These are phyloP conservation scores for Emydoidea blandingii DNA, from an alignment of 2,797 vertebrate genomes.

Conservation along the genomic window DNA sequence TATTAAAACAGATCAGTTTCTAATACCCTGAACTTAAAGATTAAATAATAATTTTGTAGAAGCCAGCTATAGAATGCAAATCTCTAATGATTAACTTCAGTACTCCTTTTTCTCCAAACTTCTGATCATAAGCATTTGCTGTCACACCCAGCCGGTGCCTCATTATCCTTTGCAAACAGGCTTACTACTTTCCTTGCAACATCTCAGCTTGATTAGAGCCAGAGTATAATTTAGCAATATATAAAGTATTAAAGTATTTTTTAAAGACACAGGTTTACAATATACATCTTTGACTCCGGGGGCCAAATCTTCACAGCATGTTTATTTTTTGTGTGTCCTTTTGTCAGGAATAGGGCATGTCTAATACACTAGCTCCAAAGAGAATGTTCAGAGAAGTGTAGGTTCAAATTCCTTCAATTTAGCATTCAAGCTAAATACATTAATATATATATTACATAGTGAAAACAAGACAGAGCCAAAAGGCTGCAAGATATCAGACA, in stretches of 20 bases:
- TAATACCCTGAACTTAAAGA: neutral
- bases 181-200: neutral
- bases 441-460: accelerated
- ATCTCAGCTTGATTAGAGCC: neutral
- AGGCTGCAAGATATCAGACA: neutral
- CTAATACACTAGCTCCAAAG: neutral
- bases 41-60: neutral
- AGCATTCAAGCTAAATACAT: neutral
- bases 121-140: neutral
- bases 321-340: neutral
- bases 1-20: neutral
- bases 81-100: neutral
- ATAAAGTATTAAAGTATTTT: neutral
- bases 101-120: neutral
- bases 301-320: neutral
- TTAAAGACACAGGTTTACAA: too few relatives aligned
- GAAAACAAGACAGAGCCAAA: neutral
- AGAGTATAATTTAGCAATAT: constrained; percentile 38
- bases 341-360: neutral
- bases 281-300: constrained; percentile 36
- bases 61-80: constrained; percentile 21
- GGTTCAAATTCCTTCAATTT: neutral
- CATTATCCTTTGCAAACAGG: neutral
- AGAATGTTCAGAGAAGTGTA: neutral
- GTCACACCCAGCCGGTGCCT: neutral